phyloP scores from a whole-genome alignment of 2,113 vertebrate genomes.

The Cyprinodon tularosa region DNA sequence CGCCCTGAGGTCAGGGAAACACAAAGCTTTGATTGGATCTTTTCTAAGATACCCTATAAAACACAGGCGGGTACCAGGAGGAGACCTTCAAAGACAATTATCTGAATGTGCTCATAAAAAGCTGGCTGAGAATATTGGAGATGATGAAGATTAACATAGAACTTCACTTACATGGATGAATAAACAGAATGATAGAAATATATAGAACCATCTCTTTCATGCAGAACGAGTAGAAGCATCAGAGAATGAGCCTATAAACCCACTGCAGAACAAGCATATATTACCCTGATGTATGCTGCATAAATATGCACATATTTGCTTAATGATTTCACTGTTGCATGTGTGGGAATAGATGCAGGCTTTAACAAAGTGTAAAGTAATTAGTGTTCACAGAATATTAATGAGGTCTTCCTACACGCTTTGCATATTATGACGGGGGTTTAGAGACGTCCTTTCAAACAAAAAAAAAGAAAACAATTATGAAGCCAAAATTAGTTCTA shows the following conservation, averaged over 20 bases:
- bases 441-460: constrained; percentile 4
- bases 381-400: constrained; percentile 13
- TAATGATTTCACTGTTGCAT: neutral
- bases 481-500: constrained; percentile 29
- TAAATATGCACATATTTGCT: constrained; percentile 2
- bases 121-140: constrained; percentile 6
- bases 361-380: constrained; percentile 6
- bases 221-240: neutral
- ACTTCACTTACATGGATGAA: constrained; percentile 33
- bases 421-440: constrained; percentile 1
- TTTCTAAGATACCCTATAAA: constrained; percentile 53
- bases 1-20: constrained; percentile 44
- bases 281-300: constrained; percentile 1
- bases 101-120: constrained; percentile 30
- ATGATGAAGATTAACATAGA: constrained; percentile 25
- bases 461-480: constrained; percentile 18
- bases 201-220: constrained; percentile 24
- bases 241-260: constrained; percentile 6
- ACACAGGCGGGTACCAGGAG: constrained; percentile 35
- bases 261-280: constrained; percentile 11
- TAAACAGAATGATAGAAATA: constrained; percentile 35
- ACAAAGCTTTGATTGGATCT: constrained; percentile 54
- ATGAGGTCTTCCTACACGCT: constrained; percentile 19
- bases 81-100: constrained; percentile 44
- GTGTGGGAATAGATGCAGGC: neutral